Evolutionary conservation across 2,888 invertebrate genomes (phyloP).

Genomic region (Spatulosminthurus flaviceps): DNA sequence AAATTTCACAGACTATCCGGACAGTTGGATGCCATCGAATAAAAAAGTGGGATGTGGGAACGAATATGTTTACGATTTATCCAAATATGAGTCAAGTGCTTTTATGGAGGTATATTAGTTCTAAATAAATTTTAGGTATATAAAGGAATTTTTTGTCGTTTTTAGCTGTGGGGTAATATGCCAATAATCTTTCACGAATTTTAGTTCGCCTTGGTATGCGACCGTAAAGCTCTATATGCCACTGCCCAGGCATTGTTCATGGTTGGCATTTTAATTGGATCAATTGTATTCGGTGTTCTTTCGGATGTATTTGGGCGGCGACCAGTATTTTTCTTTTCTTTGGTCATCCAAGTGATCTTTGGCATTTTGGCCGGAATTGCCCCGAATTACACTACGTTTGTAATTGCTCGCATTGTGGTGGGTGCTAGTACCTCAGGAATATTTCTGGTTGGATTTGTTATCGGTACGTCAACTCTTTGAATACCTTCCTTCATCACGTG

Average conservation of each 20-base stretch:
- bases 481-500: too few relatives aligned
- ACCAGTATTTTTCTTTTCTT: conserved; percentile 76
- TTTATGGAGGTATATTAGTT: conserved; percentile 71
- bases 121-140: too few relatives aligned
- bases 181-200: conserved; percentile 43
- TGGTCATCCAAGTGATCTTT: conserved; percentile 76
- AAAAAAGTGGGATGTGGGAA: conserved; percentile 68
- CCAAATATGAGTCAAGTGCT: conserved; percentile 72
- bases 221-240: conserved; percentile 72
- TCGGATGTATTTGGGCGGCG: conserved; percentile 78
- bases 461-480: conserved; percentile 69
- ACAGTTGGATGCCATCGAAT: conserved; percentile 64
- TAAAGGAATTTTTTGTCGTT: neutral
- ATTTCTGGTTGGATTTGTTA: conserved; percentile 80
- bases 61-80: conserved; percentile 72
- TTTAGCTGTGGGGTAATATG: too few relatives aligned
- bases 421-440: conserved; percentile 81
- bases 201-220: conserved; percentile 77
- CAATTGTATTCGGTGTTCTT: conserved; percentile 76
- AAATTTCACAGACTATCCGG: conserved; percentile 65
- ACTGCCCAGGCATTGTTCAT: conserved; percentile 76
- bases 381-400: conserved; percentile 76
- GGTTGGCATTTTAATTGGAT: conserved; percentile 78
- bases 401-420: conserved; percentile 74
- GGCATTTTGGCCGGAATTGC: conserved; percentile 75